phyloP scores from a whole-genome alignment of 2,797 vertebrate genomes.

The Periparus ater region DNA sequence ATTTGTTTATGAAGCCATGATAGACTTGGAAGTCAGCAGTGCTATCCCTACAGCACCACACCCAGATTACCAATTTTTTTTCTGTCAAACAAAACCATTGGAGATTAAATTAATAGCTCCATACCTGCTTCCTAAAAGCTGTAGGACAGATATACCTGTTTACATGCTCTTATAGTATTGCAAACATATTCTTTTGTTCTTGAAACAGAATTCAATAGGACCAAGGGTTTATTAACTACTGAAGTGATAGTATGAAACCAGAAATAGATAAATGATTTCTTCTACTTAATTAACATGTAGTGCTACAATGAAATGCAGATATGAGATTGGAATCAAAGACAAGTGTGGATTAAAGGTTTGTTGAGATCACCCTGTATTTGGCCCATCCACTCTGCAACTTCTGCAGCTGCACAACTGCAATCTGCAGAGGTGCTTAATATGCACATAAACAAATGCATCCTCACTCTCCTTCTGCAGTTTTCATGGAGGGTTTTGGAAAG shows the following conservation, averaged over 20 bases:
- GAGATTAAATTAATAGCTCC: conserved; percentile 10
- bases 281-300: background rate
- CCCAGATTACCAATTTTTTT: background rate
- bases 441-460: background rate
- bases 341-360: background rate
- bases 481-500: background rate
- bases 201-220: background rate
- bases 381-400: background rate
- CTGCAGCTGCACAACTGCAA: background rate
- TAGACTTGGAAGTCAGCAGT: background rate
- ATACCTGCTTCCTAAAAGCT: background rate
- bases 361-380: background rate
- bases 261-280: background rate
- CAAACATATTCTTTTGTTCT: conserved; percentile 31
- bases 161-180: background rate
- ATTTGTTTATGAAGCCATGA: background rate
- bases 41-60: background rate
- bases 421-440: background rate
- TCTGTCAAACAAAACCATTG: background rate
- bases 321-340: background rate
- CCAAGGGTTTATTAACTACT: conserved; percentile 10
- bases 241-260: background rate
- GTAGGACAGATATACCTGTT: background rate
- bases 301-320: background rate
- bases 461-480: background rate